Conservation (phyloP, 2,888 invertebrate species). For the Drosophila anomelani region DNA sequence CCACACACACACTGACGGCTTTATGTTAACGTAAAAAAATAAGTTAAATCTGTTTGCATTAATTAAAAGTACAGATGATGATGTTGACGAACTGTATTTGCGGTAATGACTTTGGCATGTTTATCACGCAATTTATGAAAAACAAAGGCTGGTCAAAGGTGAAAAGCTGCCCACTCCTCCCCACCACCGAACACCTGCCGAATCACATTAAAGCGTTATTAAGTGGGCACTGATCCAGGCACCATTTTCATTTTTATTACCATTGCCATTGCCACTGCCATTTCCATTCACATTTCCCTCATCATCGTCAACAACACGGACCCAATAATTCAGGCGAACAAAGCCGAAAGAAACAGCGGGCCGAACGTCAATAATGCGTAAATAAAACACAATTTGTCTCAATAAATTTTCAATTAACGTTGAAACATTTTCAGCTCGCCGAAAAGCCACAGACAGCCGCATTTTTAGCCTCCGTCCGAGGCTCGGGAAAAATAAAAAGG, state of each 20-base stretch:
- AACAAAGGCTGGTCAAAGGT: slow-evolving; percentile 31
- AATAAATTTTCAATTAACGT: slow-evolving; percentile 79
- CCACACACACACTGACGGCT: slow-evolving; percentile 1
- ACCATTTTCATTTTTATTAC: slow-evolving; percentile 8
- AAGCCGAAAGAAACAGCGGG: slow-evolving; percentile 19
- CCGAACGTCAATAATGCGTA: slow-evolving; percentile 56
- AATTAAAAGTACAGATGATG: slow-evolving; percentile 64
- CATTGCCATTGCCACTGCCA: slow-evolving; percentile 2
- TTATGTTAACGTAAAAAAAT: not conserved
- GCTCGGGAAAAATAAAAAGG: not conserved
- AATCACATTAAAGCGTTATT: slow-evolving; percentile 33
- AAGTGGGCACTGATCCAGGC: slow-evolving; percentile 23
- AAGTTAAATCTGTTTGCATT: slow-evolving; percentile 78
- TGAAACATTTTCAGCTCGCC: slow-evolving; percentile 52
- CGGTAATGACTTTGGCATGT: slow-evolving; percentile 75
- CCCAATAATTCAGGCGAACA: slow-evolving; percentile 23
- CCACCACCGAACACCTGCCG: not conserved
- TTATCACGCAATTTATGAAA: slow-evolving; percentile 63
- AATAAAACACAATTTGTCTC: slow-evolving; percentile 69
- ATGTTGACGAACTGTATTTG: slow-evolving; percentile 66
- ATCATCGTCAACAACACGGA: slow-evolving; percentile 2
- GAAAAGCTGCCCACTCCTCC: not conserved
- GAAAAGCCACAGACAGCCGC: slow-evolving; percentile 54
- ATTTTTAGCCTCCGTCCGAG: slow-evolving; percentile 29
- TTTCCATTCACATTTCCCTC: slow-evolving; percentile 17